Conservation (phyloP, 2,888 invertebrate species). For the Orgyia antiqua region DNA sequence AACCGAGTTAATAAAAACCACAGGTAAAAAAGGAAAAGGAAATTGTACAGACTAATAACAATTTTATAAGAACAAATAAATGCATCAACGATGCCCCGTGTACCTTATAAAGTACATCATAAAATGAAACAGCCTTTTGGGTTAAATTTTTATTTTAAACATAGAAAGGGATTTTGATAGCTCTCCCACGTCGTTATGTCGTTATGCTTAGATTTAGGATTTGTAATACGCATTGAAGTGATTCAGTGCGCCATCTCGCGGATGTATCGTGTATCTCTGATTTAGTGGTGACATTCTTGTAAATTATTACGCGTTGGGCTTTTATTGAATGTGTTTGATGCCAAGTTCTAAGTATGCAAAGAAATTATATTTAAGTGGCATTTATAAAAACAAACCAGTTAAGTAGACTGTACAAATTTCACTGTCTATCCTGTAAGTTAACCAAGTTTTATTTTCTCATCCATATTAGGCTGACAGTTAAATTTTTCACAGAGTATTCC, state of each 20-base stretch:
- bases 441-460: no score
- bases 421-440: no score
- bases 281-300: conserved; percentile 5
- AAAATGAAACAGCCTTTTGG: conserved; percentile 60
- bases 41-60: conserved; percentile 44
- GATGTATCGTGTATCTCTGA: conserved; percentile 3
- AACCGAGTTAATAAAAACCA: conserved; percentile 34
- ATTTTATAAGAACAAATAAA: conserved; percentile 63
- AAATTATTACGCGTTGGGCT: conserved; percentile 28
- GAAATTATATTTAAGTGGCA: no score
- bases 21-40: conserved; percentile 40
- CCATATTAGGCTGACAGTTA: no score
- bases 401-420: no score
- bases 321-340: conserved; percentile 20
- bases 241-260: conserved; percentile 26
- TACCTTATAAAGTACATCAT: conserved; percentile 57
- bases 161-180: conserved; percentile 75
- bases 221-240: conserved; percentile 39
- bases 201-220: conserved; percentile 69
- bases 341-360: no score
- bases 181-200: conserved; percentile 59
- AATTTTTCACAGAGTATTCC: no score
- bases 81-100: conserved; percentile 48
- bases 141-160: conserved; percentile 78
- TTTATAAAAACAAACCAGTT: no score